Base-by-base conservation (phyloP, 2,888 invertebrate species). In the Pharmacophagus antenor region DNA sequence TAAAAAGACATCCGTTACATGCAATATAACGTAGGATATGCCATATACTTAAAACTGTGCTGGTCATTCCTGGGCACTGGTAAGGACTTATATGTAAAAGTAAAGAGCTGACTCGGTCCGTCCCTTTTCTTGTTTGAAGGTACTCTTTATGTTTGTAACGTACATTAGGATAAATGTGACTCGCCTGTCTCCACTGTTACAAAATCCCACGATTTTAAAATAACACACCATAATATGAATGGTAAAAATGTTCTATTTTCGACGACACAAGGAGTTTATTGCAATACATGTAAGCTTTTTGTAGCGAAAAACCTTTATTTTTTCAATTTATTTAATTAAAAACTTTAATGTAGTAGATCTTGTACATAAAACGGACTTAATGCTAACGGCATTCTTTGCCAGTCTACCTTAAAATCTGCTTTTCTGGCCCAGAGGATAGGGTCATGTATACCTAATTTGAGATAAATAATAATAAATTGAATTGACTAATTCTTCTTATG, bases 81-180 rank as follows among this genome's bases (percentile, higher is more conserved):
- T 21, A 58, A 51, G 46, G 52, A 44, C 17, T 31, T 51, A 31
- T 23, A 23, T 20, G 23, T 47, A 47, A 52, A 58, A 47, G 31
- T 27, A 51, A 58, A 47, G 46, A 41, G 52, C 58, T 52, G 58
- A 58, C 46, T 47, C 25, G 58, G 47, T 31, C 20, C 58, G 23
- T 58, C 58, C 58, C 23, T 47, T 58, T 52, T 47, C 58, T 58
- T 52, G 58, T 58, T 47, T 25, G 10, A 52, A 58, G 46, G 52
- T 58, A 51, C 42, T 23, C 49, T 56, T 51, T 44, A 51, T 18
- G 23, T 52, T 18, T 46, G 18, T 47, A 51, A 44, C 51, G 44
- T 31, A 52, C 52, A 52, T 58, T 58, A 52, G 58, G 52, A 52
- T 52, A 52, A 58, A 52, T 58, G 47, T 52, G 52, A 31, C 52